Evolutionary conservation across 2,113 vertebrate species (phyloP), one percentile per base, ranked within the genome.

Genomic region (Peromyscus polionotus): DNA sequence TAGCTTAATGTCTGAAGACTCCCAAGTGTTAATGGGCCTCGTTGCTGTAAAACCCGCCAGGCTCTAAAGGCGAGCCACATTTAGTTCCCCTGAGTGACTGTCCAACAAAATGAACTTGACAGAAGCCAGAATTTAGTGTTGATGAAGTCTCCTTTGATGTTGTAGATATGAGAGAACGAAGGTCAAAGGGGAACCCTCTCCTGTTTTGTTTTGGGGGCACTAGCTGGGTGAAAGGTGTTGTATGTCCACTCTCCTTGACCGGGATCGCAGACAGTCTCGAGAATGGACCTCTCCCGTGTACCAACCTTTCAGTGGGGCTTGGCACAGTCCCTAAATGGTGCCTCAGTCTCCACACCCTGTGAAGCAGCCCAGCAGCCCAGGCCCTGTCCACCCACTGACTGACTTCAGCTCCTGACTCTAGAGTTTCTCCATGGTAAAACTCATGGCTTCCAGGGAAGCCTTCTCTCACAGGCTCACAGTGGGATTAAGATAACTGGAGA

Each of bases 161-260:
- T 20, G 45, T 1, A 1, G 8, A 0, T 59, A 14, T 65, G 4
- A 72, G 48, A 70, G 77, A 48, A 68, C 20, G 13, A 31, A 7
- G 3, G 36, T 4, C 3, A 33, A 13, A 14, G 24, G 42, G 70
- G 33, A 61, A 54, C 0, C 10, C 16, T 5, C 17, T 31, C 17
- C 0, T 14, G 39, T 26, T 9, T 10, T 33, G 63, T 36, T 61
- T 7, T 4, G 54, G 16, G 19, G 67, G 1, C 20, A 7, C 4
- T 6, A 17, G 70, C 26, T 61, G 5, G 7, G 3, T 5, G 1
- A 77, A 0, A 33, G 39, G 1, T 0, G 7, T n/a, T 28, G 0
- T 17, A 5, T 1, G 19, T 42, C 72, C 11, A 20, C 16, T 11
- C 4, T 48, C 59, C 10, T 1, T 1, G 31, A 10, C 36, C 14